Evolutionary conservation across 2,113 vertebrate genomes (phyloP), one percentile per base, ranked within the genome.

Genomic region (Ivindomyrus marchei): DNA sequence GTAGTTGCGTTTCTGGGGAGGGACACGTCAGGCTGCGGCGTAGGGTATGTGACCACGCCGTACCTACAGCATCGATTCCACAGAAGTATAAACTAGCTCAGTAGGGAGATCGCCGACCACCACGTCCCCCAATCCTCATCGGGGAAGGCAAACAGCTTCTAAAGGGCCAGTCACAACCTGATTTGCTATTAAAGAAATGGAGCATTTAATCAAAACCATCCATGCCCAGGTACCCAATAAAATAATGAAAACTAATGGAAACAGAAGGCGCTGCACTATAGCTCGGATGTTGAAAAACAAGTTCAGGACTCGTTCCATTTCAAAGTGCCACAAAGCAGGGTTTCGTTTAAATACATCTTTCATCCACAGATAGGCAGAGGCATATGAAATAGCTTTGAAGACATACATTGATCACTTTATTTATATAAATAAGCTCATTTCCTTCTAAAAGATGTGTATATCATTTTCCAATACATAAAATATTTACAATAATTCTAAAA

Each of bases 181-280:
- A 94, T 96, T 94, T 95, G 95, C 96, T 97, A 95, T 95, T 96
- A 96, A 97, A 96, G 96, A 97, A 96, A 96, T 96, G 95, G 96
- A 96, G 94, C 93, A 94, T 96, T 94, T 94, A 95, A 95, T 96
- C 94, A 96, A 96, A 96, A 95, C 94, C 94, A 95, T 95, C 95
- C 95, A 95, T 39, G n/a, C 62, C 94, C 53, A 94, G 94, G 93
- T 93, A 94, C 95, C 96, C 95, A 95, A 94, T 90, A 91, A 91
- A 80, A 89, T 66, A 66, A 42, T 66, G 17, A 1, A 31, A 56
- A 31, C 85, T 66, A 66, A 42, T 66, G 17, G 1, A 31, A 56
- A 31, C 85, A 62, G 58, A 85, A 70, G 9, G 62, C 24, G 62
- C 85, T 90, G 86, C 89, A 62, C 70, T 93, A 66, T 53, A 91